phyloP scores from a whole-genome alignment of 1,140 invertebrate genomes.

The Oscheius sp. region DNA sequence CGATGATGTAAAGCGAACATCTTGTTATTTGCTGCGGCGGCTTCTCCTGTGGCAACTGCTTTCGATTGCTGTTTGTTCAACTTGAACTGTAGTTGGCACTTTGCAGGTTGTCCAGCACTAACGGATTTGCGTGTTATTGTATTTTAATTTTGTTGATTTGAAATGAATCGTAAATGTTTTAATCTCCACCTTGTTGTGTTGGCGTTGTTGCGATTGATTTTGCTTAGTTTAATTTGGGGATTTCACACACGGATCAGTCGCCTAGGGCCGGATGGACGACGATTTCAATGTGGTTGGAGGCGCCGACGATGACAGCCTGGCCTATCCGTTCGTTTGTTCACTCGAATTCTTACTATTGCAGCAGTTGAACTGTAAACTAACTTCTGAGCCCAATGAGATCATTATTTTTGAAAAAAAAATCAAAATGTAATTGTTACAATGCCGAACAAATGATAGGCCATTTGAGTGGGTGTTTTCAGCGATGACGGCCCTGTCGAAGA shows the following conservation, averaged over 20 bases:
- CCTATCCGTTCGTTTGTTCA: not conserved
- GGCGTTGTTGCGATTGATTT: not conserved
- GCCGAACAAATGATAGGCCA: not conserved
- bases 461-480: not conserved
- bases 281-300: constrained; percentile 3
- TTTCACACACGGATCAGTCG: too few relatives aligned
- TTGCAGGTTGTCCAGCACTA: too few relatives aligned
- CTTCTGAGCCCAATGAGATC: too few relatives aligned
- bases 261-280: constrained; percentile 2
- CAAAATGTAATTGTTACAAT: too few relatives aligned
- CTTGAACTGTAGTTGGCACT: too few relatives aligned
- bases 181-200: not conserved
- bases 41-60: too few relatives aligned
- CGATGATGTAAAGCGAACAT: too few relatives aligned
- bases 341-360: not conserved
- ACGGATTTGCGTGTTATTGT: too few relatives aligned
- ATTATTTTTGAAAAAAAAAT: too few relatives aligned
- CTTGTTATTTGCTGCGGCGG: too few relatives aligned
- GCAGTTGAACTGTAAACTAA: too few relatives aligned
- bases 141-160: not conserved
- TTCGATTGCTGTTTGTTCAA: too few relatives aligned
- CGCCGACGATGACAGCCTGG: not conserved
- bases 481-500: not conserved
- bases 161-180: not conserved
- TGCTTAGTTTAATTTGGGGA: not conserved